These are phyloP conservation scores for Synergus japonicus DNA, from an alignment of 2,888 invertebrate species.

Conservation along the genomic window DNA sequence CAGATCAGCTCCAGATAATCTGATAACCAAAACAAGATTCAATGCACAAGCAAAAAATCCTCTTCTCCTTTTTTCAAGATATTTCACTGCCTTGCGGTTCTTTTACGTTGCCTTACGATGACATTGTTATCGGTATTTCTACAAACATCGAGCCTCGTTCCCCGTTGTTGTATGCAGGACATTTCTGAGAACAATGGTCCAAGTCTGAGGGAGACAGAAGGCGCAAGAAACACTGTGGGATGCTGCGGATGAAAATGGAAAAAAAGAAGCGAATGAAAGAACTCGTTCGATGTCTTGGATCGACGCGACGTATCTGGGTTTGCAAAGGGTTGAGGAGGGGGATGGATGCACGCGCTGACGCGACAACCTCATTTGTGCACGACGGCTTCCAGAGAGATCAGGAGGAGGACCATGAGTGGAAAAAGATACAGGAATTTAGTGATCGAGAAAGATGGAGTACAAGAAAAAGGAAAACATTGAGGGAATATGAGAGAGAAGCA, in stretches of 20 bases:
- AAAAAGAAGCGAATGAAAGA: slow-evolving; percentile 55
- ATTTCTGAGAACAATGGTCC: slow-evolving; percentile 56
- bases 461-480: slow-evolving; percentile 44
- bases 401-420: slow-evolving; percentile 44
- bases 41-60: not conserved
- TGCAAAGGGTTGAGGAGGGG: slow-evolving; percentile 44
- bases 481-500: slow-evolving; percentile 42
- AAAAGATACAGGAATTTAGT: slow-evolving; percentile 29
- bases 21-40: not conserved
- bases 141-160: slow-evolving; percentile 20
- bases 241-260: slow-evolving; percentile 49
- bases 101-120: slow-evolving; percentile 31
- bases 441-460: slow-evolving; percentile 38
- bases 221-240: slow-evolving; percentile 45
- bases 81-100: slow-evolving; percentile 24
- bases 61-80: not conserved
- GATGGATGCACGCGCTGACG: slow-evolving; percentile 70
- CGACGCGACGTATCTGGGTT: slow-evolving; percentile 46
- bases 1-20: not conserved
- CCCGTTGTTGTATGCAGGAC: slow-evolving; percentile 30
- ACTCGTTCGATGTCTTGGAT: slow-evolving; percentile 52
- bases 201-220: slow-evolving; percentile 47
- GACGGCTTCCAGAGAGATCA: slow-evolving; percentile 65
- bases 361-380: slow-evolving; percentile 76
- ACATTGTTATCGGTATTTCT: slow-evolving; percentile 38